Evolutionary conservation across 1,140 invertebrate species (phyloP).

Genomic region (Ceratitis capitata): DNA sequence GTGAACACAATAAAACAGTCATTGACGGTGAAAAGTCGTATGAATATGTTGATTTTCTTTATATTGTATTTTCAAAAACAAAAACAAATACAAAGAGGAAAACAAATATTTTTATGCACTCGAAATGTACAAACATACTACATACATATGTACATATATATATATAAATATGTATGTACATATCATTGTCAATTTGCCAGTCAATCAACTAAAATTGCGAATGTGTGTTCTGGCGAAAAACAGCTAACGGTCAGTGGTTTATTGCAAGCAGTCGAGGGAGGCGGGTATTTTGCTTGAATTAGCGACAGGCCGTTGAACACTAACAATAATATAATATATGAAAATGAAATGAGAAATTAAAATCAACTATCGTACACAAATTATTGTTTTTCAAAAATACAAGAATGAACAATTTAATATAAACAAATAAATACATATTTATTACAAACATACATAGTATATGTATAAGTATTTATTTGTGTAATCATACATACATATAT

Average conservation of each 20-base stretch:
- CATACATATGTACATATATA: background rate
- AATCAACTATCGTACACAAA: background rate
- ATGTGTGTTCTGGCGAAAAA: background rate
- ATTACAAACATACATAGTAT: too few species aligned
- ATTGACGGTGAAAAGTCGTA: background rate
- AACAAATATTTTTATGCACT: background rate
- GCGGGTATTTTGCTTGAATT: background rate
- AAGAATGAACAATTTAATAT: background rate
- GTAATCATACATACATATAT: background rate
- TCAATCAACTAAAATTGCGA: background rate
- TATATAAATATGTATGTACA: background rate
- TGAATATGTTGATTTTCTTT: too few species aligned
- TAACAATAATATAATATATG: background rate
- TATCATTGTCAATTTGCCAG: background rate
- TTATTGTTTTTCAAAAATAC: background rate
- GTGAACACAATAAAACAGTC: background rate
- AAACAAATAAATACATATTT: too few species aligned
- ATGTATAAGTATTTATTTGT: too few species aligned
- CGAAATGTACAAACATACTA: background rate
- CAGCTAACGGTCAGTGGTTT: background rate
- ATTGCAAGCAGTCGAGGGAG: background rate
- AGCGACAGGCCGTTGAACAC: background rate
- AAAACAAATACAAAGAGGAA: too few species aligned
- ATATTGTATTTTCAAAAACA: background rate
- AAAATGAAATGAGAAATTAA: background rate